Evolutionary conservation across 2,797 vertebrate genomes (phyloP), one percentile per base, ranked within the genome.

Genomic region (Chelonia mydas): DNA sequence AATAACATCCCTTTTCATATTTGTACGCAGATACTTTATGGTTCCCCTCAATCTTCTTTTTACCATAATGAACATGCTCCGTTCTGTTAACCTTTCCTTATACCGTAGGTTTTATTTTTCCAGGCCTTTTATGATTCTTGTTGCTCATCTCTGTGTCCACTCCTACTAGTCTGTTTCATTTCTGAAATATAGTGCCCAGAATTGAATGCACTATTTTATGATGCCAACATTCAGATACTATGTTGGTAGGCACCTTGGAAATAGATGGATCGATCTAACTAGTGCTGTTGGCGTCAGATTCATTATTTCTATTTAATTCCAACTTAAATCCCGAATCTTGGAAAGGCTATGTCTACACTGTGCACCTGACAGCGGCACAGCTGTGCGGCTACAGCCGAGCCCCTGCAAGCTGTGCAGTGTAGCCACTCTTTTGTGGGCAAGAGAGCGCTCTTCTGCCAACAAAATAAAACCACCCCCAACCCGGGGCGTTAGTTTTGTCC

Each of bases 41-140:
- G 84, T 31, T 91, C 37, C 19, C n/a, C 23, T 89, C 92, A 94
- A 91, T 96, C 65, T 95, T 5, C 3, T 90, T 94, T 86, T 96
- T 92, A 45, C 77, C 72, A 88, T 41, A 90, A 33, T 83, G 86
- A 97, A 59, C 50, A 82, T 49, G 86, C 57, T 50, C 57, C 87
- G 27, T n/a, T 92, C 87, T 81, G 82, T 91, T 94, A 95, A 96
- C 82, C 76, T 96, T 94, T 95, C 19, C 81, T 88, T n/a, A 93
- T 85, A 83, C 77, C 57, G 53, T 5, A 0, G 5, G 6, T 41
- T 23, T 90, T 90, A 88, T 96, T 94, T 96, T 88, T 86, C 47
- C 53, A 55, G 76, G 19, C 31, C 86, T 93, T 93, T 93, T 85
- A 90, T 72, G 59, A 90, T 89, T 95, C 76, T 81, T 49, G 23